Evolutionary conservation across 2,797 vertebrate genomes (phyloP).

Genomic region (Tokudaia muenninki): DNA sequence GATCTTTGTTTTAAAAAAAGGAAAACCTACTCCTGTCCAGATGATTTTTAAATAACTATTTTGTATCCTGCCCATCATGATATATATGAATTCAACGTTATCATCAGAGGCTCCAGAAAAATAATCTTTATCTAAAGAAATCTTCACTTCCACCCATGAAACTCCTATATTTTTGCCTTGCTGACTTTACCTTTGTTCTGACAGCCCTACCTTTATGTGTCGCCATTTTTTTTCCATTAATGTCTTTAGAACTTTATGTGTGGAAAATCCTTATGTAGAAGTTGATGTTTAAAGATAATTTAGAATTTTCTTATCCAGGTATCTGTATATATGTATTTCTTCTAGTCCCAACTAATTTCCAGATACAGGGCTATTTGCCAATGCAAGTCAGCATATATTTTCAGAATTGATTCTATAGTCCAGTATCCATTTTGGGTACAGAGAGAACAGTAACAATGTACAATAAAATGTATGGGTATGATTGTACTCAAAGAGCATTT

Average conservation of each 20-base stretch:
- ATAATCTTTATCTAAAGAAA: neutral
- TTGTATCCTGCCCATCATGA: neutral
- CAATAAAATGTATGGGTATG: neutral
- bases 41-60: constrained; percentile 27
- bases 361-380: neutral
- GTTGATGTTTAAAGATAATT: constrained; percentile 28
- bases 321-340: neutral
- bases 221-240: neutral
- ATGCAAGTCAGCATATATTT: neutral
- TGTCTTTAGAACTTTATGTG: constrained; percentile 22
- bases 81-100: neutral
- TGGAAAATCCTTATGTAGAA: constrained; percentile 8
- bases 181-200: neutral
- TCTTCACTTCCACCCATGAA: neutral
- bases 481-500: neutral
- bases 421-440: neutral
- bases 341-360: neutral
- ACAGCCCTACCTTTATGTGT: neutral
- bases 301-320: neutral
- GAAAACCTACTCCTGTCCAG: neutral
- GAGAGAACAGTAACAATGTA: neutral
- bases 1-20: neutral
- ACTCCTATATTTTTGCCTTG: neutral
- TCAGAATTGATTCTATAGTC: neutral
- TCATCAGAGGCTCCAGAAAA: neutral